These are phyloP conservation scores for Epistrophe grossulariae DNA, from an alignment of 2,888 invertebrate genomes.

Conservation along the genomic window DNA sequence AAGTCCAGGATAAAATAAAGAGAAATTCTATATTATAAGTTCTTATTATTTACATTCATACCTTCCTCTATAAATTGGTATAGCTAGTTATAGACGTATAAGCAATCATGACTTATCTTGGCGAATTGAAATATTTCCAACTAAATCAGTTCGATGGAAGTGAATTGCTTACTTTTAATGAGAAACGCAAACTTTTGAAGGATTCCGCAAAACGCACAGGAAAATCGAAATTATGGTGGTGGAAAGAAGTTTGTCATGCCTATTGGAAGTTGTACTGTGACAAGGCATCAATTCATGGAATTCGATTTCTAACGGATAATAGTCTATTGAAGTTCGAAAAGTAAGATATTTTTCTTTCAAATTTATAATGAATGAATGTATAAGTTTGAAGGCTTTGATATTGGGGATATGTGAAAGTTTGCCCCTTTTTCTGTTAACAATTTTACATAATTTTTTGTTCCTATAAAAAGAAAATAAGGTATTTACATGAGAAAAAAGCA, in stretches of 20 bases:
- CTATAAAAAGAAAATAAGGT: too few species aligned
- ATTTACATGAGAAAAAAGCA: too few species aligned
- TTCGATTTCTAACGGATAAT: constrained; percentile 80
- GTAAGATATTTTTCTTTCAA: constrained; percentile 75
- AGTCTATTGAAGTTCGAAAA: constrained; percentile 80
- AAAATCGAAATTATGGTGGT: constrained; percentile 19
- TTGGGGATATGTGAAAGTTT: background rate
- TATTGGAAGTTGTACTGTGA: constrained; percentile 79
- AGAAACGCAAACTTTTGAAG: constrained; percentile 56
- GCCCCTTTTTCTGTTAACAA: background rate
- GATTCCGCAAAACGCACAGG: constrained; percentile 35
- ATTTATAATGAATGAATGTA: too few species aligned
- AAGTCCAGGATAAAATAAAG: constrained; percentile 13
- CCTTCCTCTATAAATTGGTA: background rate
- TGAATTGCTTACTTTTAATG: constrained; percentile 70
- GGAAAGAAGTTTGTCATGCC: constrained; percentile 43
- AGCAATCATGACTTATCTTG: constrained; percentile 65
- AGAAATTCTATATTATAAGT: constrained; percentile 22
- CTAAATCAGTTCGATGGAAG: constrained; percentile 68
- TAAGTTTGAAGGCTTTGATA: background rate
- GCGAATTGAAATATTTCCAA: constrained; percentile 70
- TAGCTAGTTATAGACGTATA: background rate
- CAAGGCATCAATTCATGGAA: constrained; percentile 80
- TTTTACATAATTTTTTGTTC: too few species aligned
- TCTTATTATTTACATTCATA: background rate